Base-by-base conservation (phyloP, 2,113 vertebrate species). In the Aix galericulata region DNA sequence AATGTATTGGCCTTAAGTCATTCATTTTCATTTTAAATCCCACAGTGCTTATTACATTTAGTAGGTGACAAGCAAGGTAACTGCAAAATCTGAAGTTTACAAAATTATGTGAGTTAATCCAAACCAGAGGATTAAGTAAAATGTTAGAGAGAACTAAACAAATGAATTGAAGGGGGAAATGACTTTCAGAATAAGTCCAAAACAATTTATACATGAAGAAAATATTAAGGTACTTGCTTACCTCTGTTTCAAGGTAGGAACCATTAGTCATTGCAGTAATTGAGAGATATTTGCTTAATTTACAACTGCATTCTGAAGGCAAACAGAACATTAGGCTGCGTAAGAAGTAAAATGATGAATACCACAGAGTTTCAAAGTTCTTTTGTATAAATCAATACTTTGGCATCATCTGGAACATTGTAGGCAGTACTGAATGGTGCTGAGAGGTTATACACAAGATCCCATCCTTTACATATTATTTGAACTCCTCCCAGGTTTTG, bases 281-380 rank as follows among this genome's bases (percentile, higher is more conserved):
- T 93, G 64, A 83, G 36, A 93, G 85, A 31, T 89, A 94, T 81
- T 93, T 95, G 29, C 42, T 94, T 86, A 93, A 91, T 90, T 91
- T 89, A 86, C 32, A 67, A 16, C 85, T 89, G n/a, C 31, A 77
- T 46, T 85, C n/a, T 80, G 25, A 95, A 89, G 52, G 40, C 36
- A 89, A 94, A 91, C 55, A 94, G 89, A 88, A 69, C 12, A 48
- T 75, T 78, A 81, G 53, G 34, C 48, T 87, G 25, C 36, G 34
- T 71, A 83, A 94, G n/a, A 74, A 80, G 8, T 26, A 59, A 73
- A 16, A 75, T 72, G 48, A 93, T 86, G n/a, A 89, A 80, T 53
- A 87, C n/a, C 34, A 46, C 8, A 90, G 38, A 87, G 32, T 82
- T 95, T 89, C 64, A 88, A 85, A 94, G 50, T 91, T 79, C 40